Evolutionary conservation across 2,797 vertebrate genomes (phyloP).

Genomic region (Synanceia verrucosa): DNA sequence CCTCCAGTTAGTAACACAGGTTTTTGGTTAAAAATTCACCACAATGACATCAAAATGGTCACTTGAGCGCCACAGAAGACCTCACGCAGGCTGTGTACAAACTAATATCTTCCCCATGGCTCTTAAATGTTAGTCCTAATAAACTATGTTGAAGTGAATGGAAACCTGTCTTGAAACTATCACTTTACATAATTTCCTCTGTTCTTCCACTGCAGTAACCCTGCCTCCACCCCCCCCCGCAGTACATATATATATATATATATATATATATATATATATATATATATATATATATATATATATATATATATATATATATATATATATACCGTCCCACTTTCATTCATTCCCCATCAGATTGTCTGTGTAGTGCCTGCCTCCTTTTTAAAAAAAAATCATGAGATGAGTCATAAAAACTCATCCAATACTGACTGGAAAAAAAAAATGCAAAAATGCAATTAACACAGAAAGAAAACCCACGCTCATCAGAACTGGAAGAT

Average conservation of each 20-base stretch:
- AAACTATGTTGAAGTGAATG: neutral
- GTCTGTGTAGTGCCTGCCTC: no score
- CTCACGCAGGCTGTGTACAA: neutral
- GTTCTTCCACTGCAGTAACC: neutral
- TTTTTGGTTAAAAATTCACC: neutral
- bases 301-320: no score
- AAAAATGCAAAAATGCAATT: no score
- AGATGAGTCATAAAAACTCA: neutral
- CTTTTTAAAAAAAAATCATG: neutral
- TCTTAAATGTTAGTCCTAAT: neutral
- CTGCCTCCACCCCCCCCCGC: no score
- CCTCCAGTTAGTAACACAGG: neutral
- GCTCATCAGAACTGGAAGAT: neutral
- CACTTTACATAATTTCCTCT: no score
- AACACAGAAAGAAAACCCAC: neutral
- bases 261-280: no score
- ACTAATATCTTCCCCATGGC: neutral
- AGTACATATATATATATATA: no score
- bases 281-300: no score
- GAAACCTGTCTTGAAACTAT: neutral
- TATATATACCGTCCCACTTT: neutral
- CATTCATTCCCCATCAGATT: neutral
- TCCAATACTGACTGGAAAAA: accelerated
- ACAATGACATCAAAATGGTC: neutral
- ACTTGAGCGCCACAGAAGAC: neutral